Conservation (phyloP, 2,888 invertebrate genomes). For the Mamestra brassicae region DNA sequence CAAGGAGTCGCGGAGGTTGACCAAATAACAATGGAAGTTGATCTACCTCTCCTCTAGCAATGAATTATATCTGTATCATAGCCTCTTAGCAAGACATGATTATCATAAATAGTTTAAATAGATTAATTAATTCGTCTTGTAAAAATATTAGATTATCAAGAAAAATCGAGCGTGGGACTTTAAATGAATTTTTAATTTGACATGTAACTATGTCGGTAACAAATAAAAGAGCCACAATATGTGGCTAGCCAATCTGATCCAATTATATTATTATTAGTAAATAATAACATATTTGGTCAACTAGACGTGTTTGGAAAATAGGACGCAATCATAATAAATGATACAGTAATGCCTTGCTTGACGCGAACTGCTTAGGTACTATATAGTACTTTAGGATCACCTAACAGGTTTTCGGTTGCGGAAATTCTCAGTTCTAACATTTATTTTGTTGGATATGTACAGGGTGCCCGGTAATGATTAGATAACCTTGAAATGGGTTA, state of each 20-base stretch:
- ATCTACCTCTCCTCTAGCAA: constrained; percentile 11
- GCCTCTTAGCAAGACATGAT: not conserved
- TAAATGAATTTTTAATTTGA: too few species aligned
- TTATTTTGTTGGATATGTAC: not conserved
- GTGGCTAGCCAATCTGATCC: not conserved
- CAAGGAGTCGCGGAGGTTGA: not conserved
- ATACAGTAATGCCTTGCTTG: not conserved
- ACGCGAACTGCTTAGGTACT: not conserved
- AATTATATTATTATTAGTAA: not conserved
- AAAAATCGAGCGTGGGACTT: not conserved
- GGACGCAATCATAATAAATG: not conserved
- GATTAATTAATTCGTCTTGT: not conserved
- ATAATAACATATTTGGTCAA: not conserved
- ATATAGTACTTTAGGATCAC: too few species aligned
- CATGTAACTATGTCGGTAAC: too few species aligned
- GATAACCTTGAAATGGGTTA: too few species aligned
- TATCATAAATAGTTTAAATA: too few species aligned
- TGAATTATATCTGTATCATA: constrained; percentile 5
- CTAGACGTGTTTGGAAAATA: not conserved
- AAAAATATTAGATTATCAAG: not conserved
- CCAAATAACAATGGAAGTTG: not conserved
- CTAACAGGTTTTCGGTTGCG: too few species aligned
- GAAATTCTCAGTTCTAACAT: not conserved
- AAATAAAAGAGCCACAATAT: not conserved
- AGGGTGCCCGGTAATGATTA: too few species aligned